These are phyloP conservation scores for Dasyprocta punctata DNA, from an alignment of 2,113 vertebrate genomes.

Conservation along the genomic window DNA sequence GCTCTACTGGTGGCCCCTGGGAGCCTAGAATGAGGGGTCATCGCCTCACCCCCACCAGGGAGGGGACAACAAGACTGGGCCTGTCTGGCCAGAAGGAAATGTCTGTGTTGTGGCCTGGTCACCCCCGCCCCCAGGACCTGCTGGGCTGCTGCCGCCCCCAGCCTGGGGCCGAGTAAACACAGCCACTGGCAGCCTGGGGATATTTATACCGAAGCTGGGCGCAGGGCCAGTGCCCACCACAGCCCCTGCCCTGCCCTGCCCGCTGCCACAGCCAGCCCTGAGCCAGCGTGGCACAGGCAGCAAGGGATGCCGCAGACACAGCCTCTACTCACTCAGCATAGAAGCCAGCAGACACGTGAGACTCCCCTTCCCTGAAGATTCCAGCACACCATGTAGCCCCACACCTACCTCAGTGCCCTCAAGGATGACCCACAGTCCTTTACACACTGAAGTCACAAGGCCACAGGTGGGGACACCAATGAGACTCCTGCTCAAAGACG, in stretches of 20 bases:
- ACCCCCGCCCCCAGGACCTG: constrained; percentile 66
- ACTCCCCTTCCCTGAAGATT: neutral
- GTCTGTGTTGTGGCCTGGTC: constrained; percentile 77
- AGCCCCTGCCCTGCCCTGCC: constrained; percentile 81
- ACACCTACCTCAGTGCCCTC: neutral
- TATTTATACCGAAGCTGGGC: constrained; percentile 80
- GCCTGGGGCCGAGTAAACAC: constrained; percentile 76
- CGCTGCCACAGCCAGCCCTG: constrained; percentile 60
- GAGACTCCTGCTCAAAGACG: constrained; percentile 15
- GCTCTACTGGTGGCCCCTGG: constrained; percentile 46
- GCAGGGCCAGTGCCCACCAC: constrained; percentile 78
- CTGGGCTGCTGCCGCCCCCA: constrained; percentile 62
- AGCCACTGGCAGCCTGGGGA: constrained; percentile 62
- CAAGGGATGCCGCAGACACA: constrained; percentile 39
- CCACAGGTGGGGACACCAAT: neutral
- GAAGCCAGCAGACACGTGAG: neutral
- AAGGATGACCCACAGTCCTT: neutral
- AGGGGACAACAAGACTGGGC: constrained; percentile 26
- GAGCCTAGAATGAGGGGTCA: constrained; percentile 30
- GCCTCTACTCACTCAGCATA: constrained; percentile 27
- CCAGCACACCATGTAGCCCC: neutral
- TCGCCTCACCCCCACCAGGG: neutral
- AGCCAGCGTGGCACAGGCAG: constrained; percentile 80
- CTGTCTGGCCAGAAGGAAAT: constrained; percentile 76
- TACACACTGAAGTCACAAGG: neutral